phyloP scores from a whole-genome alignment of 2,888 invertebrate genomes.

The Scaptomyza parva region DNA sequence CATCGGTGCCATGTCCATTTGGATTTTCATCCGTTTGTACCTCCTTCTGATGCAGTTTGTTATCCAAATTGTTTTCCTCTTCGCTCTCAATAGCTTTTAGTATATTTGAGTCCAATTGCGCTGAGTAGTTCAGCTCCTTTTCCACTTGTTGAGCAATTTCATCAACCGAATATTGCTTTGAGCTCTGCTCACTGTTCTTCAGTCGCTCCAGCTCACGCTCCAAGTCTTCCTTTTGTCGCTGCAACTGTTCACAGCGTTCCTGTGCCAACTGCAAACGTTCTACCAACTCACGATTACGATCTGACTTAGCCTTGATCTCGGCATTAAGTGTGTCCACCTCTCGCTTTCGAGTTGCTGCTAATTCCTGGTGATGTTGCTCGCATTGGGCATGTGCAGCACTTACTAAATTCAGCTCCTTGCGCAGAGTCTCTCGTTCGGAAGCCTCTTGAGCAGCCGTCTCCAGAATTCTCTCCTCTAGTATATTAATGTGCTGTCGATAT shows the following conservation, averaged over 20 bases:
- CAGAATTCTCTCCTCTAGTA: constrained; percentile 76
- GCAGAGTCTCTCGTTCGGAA: constrained; percentile 84
- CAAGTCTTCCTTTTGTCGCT: constrained; percentile 86
- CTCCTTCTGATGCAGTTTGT: constrained; percentile 66
- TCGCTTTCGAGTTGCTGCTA: constrained; percentile 84
- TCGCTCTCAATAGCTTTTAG: constrained; percentile 87
- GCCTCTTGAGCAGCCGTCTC: constrained; percentile 71
- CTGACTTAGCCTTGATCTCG: constrained; percentile 87
- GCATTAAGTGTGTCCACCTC: constrained; percentile 87
- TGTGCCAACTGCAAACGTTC: constrained; percentile 69
- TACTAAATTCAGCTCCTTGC: constrained; percentile 85
- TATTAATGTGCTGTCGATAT: constrained; percentile 68
- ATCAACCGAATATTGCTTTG: constrained; percentile 85
- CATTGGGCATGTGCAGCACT: constrained; percentile 84
- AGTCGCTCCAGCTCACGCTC: constrained; percentile 84
- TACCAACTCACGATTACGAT: constrained; percentile 83
- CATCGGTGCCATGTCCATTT: constrained; percentile 80
- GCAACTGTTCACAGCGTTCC: constrained; percentile 80
- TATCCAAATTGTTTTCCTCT: constrained; percentile 83
- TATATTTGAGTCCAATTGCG: constrained; percentile 87
- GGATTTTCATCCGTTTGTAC: constrained; percentile 58
- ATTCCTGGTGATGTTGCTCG: constrained; percentile 76
- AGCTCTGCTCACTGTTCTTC: constrained; percentile 78
- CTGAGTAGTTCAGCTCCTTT: constrained; percentile 87
- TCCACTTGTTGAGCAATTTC: constrained; percentile 87